A percentile compares a stretch with the other conserved stretches of the same genome.
phyloP scores from a whole-genome alignment of 2,113 vertebrate genomes.

The Larimichthys polyactis region DNA sequence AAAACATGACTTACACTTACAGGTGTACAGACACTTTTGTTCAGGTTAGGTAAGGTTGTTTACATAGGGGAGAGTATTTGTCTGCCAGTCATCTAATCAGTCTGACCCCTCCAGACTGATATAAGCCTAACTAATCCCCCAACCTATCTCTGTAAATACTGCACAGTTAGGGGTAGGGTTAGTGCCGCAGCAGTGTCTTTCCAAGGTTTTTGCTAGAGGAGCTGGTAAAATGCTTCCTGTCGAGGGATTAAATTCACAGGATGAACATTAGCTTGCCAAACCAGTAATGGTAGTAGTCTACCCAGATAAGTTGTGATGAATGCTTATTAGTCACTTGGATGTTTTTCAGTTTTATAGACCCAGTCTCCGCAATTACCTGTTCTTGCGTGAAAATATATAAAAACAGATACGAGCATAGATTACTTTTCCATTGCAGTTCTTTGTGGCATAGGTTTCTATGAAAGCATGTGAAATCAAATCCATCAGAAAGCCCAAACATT shows the following conservation, averaged over 20 bases:
- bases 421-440: neutral
- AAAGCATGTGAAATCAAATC: neutral
- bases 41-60: conserved; percentile 12
- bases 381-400: neutral
- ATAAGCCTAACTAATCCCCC: conserved; percentile 70
- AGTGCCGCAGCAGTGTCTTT: neutral
- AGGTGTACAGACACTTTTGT: neutral
- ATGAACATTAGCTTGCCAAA: neutral
- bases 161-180: conserved; percentile 18
- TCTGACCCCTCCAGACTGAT: conserved; percentile 69
- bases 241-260: neutral
- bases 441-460: neutral
- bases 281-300: neutral
- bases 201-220: neutral
- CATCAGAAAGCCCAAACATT: no score
- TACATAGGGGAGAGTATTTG: conserved; percentile 32
- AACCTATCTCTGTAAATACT: conserved; percentile 51
- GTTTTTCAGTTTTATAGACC: neutral
- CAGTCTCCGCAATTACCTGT: neutral
- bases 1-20: conserved; percentile 19
- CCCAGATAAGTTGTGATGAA: neutral
- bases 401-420: neutral
- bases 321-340: neutral
- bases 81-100: conserved; percentile 61
- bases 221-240: neutral